Evolutionary conservation across 2,888 invertebrate species (phyloP), one percentile per base, ranked within the genome.

Genomic region (Cartodere bifasciata): DNA sequence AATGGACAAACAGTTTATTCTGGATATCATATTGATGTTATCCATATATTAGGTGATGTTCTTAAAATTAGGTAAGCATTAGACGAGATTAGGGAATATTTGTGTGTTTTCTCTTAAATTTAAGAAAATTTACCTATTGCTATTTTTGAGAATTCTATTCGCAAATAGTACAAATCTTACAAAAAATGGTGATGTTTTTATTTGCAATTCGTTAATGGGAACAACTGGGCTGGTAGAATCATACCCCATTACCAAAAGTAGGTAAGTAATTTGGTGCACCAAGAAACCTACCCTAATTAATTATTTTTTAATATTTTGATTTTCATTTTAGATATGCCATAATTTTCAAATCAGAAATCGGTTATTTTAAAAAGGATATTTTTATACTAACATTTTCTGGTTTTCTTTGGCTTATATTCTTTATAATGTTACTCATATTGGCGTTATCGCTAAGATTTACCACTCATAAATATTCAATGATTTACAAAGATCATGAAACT

Each of bases 361-460:
- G 53, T 9, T 38, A 47, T 16, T 41, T 51, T 13, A 48, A 46
- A 1, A 44, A 48, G 42, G 56, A 56, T 34, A 53, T 56, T 16
- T 56, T 56, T 31, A 47, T 55, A 17, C 34, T 50, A 38, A 53
- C 54, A 6, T 56, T 56, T 38, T 44, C 47, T 29, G 52, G 52
- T 3, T 45, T 46, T 4, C 31, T 56, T 31, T 56, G 56, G 56
- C 31, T 55, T 7, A 43, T 49, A 31, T 50, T 54, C 28, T 32
- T 50, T 12, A 37, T 45, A n/a, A 20, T 49, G 23, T 32, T 55
- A 13, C 34, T 49, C 12, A 15, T 50, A 13, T 38, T 52, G 5
- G 50, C 52, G 3, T 15, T 51, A 6, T 48, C 45, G 25, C 39
- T 55, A 21, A 37, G 45, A 22, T 40, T 52, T 28, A 36, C 50